Evolutionary conservation across 2,113 vertebrate genomes (phyloP).

Genomic region (Bambusicola thoracicus): DNA sequence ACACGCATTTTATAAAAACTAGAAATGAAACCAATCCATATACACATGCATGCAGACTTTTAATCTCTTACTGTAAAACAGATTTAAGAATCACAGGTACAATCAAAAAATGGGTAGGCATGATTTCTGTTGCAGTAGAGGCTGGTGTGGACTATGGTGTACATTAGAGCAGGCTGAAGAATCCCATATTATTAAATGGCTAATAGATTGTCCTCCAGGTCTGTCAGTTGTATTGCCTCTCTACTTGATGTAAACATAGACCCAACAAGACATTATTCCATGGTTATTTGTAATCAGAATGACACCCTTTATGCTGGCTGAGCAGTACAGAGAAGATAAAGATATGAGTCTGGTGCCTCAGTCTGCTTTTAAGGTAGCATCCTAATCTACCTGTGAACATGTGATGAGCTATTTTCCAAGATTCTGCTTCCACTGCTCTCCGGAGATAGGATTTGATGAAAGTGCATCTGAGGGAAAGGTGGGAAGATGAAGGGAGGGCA

Average conservation of each 20-base stretch:
- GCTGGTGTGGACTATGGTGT: not conserved
- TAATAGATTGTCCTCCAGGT: not conserved
- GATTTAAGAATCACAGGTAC: not conserved
- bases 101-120: not conserved
- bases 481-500: not conserved
- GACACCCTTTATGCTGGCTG: not conserved
- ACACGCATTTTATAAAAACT: not conserved
- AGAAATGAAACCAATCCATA: not conserved
- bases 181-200: rapidly evolving
- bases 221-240: not conserved
- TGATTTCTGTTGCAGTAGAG: not conserved
- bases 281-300: not conserved
- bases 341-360: not conserved
- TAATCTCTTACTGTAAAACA: not conserved
- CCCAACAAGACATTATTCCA: not conserved
- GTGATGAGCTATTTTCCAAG: not conserved
- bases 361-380: not conserved
- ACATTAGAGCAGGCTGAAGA: not conserved
- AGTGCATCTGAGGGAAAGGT: not conserved
- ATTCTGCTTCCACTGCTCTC: not conserved
- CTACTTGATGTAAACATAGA: not conserved
- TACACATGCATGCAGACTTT: not conserved
- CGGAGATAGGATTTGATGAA: not conserved
- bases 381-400: not conserved
- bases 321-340: not conserved